Evolutionary conservation across 1,140 invertebrate species (phyloP), one percentile per base, ranked within the genome.

Genomic region (Cotesia vestalis): DNA sequence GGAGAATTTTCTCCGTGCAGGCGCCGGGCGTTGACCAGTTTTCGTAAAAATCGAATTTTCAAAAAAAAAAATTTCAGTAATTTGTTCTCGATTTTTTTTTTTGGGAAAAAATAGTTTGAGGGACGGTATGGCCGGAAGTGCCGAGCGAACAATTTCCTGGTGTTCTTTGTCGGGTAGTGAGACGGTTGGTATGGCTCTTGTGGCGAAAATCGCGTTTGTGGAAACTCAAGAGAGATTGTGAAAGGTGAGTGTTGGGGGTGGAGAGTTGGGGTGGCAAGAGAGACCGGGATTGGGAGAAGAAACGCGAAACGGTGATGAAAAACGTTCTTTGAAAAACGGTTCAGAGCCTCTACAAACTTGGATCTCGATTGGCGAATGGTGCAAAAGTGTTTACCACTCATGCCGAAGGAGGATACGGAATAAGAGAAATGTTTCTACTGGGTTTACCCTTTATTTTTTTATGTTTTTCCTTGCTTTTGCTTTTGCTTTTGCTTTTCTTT

Each of bases 121-220:
- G 36, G 46, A 35, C 53, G 68, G 64, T 52, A 27, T 57, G 60
- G 59, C 69, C 75, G 75, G 72, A 76, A 73, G 72, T 71, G 59
- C 59, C 57, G 69, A 73, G 69, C 69, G 74, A 46, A 75, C 75
- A 76, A 76, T 76, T 76, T 76, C 75, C 72, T 76, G 69, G 53
- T 17, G 62, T 52, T 36, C 72, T 73, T 76, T 76, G 69, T 73
- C 66, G 66, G 59, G 67, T n/a, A 60, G 60, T 14, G 14, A 38
- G n/a, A 53, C 9, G 38, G 36, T 4, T 46, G 27, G 27, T 27
- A 27, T 27, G 40, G 40, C 27, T 34, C 12, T 73, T 46, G 60
- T 53, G 60, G 53, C 8, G 40, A 66, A 75, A 75, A 75, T 75
- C 57, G 68, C 63, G 68, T 70, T 71, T 73, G 66, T 60, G 71